phyloP scores from a whole-genome alignment of 2,797 vertebrate genomes.

The Tapirus indicus region DNA sequence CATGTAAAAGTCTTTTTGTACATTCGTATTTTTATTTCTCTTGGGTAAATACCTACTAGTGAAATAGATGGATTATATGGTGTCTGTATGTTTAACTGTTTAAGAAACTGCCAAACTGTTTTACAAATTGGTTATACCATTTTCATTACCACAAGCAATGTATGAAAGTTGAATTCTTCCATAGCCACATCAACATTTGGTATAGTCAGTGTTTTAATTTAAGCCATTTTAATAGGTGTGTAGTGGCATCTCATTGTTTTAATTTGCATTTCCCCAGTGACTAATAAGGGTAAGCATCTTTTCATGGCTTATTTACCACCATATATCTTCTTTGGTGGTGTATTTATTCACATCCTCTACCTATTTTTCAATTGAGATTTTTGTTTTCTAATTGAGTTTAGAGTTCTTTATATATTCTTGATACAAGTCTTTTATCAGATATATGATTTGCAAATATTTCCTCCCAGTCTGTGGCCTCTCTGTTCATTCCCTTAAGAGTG shows the following conservation, averaged over 20 bases:
- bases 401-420: neutral
- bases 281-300: neutral
- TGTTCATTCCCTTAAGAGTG: neutral
- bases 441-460: neutral
- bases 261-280: neutral
- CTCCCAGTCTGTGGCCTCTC: neutral
- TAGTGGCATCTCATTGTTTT: neutral
- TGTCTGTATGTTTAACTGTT: neutral
- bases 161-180: neutral
- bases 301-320: neutral
- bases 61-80: neutral
- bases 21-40: neutral
- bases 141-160: neutral
- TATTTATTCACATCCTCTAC: neutral
- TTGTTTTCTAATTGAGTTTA: neutral
- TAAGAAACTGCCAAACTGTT: neutral
- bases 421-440: neutral
- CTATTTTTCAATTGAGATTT: neutral
- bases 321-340: neutral
- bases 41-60: neutral
- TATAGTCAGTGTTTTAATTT: neutral
- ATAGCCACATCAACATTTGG: neutral
- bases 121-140: neutral
- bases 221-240: neutral
- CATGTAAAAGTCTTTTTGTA: neutral